Base-by-base conservation (phyloP, 2,888 invertebrate species). In the Eurytoma adleriae region DNA sequence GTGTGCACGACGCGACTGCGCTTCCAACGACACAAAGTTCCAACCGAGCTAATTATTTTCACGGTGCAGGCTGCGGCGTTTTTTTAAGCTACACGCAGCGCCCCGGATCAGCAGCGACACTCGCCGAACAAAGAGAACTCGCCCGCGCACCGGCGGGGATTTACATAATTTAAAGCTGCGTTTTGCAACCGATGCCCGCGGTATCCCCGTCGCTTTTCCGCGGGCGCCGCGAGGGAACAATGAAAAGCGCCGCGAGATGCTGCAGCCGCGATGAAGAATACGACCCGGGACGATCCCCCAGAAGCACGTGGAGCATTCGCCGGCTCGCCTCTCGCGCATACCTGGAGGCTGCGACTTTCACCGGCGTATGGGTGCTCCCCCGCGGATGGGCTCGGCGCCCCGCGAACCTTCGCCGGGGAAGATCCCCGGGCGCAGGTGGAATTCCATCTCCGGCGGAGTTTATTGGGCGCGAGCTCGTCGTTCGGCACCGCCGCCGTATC, bases 401-500 rank as follows among this genome's bases (percentile, higher is more conserved):
- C 61, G 61, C 24, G 61, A 56, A 16, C 61, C 20, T 20, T 59
- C 57, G 12, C 12, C 18, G 18, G 12, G 16, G 40, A 18, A 18
- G n/a, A 20, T 20, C 59, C 18, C n/a, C 16, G 30, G 61, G 20
- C 18, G 64, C 73, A 74, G 74, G 74, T 74, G 74, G 74, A 74
- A 74, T 64, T 73, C 54, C 62, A 54, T 18, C 61, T 27, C 14
- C 27, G 24, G 10, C 27, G 13, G 61, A n/a, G 30, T 62, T 62
- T 62, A 62, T 62, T 62, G 40, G 40, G 40, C 71, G 71, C 40
- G 18, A 16, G 16, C 54, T 54, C 54, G 54, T 57, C 27, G 61
- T 14, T 24, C 24, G 27, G 27, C 61, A 61, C 3, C 40, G 54
- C 57, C 56, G 56, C 10, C 85, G 84, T 86, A 87, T 86, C 85